Evolutionary conservation across 2,888 invertebrate genomes (phyloP), one percentile per base, ranked within the genome.

Genomic region (Listrodromus nycthemerus): DNA sequence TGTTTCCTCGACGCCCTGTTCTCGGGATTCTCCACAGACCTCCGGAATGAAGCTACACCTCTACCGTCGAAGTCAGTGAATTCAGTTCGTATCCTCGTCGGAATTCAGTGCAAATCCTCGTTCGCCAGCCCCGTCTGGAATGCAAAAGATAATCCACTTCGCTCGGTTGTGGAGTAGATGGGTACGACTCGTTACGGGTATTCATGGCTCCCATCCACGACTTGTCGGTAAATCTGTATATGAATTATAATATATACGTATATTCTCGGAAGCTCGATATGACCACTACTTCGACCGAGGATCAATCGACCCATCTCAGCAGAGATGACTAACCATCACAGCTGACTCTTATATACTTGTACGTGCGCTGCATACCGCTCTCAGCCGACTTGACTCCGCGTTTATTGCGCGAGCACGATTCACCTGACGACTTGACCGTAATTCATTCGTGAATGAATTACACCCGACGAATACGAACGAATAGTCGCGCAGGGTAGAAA

Each of bases 401-500:
- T 77, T 33, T 27, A 45, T 74, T 75, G 58, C 48, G 61, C 65
- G 58, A 74, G 73, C 77, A 80, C 65, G 77, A 65, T 45, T 21
- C 55, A 24, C 67, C 77, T 48, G 67, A n/a, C 55, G 58, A 81
- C 73, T 81, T 74, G 81, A 77, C 77, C 77, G 69, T 70, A 81
- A 84, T 78, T 81, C 69, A 84, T 84, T 84, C 84, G 55, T 78
- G 84, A 84, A 84, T 84, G 77, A 83, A 80, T 83, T 75, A 83
- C 66, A 41, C 66, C 70, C 37, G 70, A 70, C 65, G 69, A 75
- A 52, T 45, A 30, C 30, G 63, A 33, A 16, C 10, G 41, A 41
- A 41, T 2, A 41, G 16, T 41, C 41, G 13, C 2, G 65, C 58
- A 24, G 48, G 58, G 48, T 37, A 33, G 65, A 13, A 71, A 81